phyloP scores from a whole-genome alignment of 2,888 invertebrate species.

The Ornithoptera alexandrae region DNA sequence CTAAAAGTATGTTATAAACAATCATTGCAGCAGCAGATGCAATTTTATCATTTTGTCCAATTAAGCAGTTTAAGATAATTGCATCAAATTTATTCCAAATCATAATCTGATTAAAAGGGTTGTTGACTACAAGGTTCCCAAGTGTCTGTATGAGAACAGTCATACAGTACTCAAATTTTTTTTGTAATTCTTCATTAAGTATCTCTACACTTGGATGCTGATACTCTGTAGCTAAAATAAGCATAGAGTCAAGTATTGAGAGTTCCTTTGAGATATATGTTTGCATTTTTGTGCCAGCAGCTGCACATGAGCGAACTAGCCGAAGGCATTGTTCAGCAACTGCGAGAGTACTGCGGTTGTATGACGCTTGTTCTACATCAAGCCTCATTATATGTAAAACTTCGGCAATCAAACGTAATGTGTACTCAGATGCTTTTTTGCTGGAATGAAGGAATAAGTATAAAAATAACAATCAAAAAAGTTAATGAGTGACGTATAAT shows the following conservation, averaged over 20 bases:
- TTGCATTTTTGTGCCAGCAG: slow-evolving; percentile 76
- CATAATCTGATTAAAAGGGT: slow-evolving; percentile 75
- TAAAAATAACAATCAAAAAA: not conserved
- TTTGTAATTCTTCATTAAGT: slow-evolving; percentile 68
- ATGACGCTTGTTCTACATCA: slow-evolving; percentile 72
- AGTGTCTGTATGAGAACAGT: slow-evolving; percentile 78
- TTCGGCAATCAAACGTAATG: slow-evolving; percentile 73
- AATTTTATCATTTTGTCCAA: slow-evolving; percentile 75
- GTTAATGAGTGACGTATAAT: too few relatives aligned
- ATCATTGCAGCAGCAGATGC: slow-evolving; percentile 81
- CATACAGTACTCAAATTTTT: slow-evolving; percentile 73
- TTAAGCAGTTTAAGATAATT: slow-evolving; percentile 65
- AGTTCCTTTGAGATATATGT: slow-evolving; percentile 76
- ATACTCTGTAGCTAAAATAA: slow-evolving; percentile 69
- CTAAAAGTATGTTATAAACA: slow-evolving; percentile 80
- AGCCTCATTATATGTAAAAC: slow-evolving; percentile 74
- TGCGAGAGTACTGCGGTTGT: slow-evolving; percentile 72
- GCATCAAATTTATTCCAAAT: slow-evolving; percentile 78
- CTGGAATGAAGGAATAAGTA: slow-evolving; percentile 46
- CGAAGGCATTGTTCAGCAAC: slow-evolving; percentile 77
- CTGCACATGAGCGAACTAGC: slow-evolving; percentile 76
- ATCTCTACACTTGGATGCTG: slow-evolving; percentile 70
- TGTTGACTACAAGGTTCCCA: slow-evolving; percentile 79
- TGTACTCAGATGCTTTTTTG: slow-evolving; percentile 77
- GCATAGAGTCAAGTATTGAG: slow-evolving; percentile 72